Percentiles rank a stretch among this genome's conserved stretches.
These are phyloP conservation scores for Gymnobelideus leadbeateri DNA, from an alignment of 2,113 vertebrate genomes.

Conservation along the genomic window DNA sequence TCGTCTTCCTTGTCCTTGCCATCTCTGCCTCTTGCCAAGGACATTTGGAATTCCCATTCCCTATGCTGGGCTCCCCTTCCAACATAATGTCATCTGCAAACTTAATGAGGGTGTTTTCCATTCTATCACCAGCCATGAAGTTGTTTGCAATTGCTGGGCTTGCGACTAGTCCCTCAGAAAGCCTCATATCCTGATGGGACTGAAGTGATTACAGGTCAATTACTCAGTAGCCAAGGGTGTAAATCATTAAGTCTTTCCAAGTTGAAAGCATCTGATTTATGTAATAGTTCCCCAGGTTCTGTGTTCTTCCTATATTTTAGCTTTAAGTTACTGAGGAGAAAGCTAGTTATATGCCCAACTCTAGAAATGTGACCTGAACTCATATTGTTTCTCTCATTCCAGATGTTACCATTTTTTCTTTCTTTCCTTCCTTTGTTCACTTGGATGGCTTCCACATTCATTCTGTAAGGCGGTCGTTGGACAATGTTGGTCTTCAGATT, in stretches of 20 bases:
- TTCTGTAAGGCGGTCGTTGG: background rate
- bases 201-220: background rate
- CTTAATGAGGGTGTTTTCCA: background rate
- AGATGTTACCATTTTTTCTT: background rate
- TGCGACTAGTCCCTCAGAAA: background rate
- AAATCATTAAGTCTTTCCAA: background rate
- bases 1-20: background rate
- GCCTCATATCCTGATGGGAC: background rate
- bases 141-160: background rate
- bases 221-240: background rate
- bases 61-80: background rate
- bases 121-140: background rate
- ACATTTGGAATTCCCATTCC: background rate
- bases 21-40: background rate
- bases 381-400: background rate
- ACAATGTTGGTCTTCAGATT: background rate
- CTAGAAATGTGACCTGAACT: background rate
- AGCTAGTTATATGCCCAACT: background rate
- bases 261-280: slow-evolving; percentile 1
- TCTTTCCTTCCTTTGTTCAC: background rate
- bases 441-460: fast-evolving
- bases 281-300: background rate
- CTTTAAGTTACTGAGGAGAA: background rate
- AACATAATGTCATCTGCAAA: background rate
- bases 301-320: background rate